These are phyloP conservation scores for Ameiurus melas DNA, from an alignment of 2,113 vertebrate species.

Conservation along the genomic window DNA sequence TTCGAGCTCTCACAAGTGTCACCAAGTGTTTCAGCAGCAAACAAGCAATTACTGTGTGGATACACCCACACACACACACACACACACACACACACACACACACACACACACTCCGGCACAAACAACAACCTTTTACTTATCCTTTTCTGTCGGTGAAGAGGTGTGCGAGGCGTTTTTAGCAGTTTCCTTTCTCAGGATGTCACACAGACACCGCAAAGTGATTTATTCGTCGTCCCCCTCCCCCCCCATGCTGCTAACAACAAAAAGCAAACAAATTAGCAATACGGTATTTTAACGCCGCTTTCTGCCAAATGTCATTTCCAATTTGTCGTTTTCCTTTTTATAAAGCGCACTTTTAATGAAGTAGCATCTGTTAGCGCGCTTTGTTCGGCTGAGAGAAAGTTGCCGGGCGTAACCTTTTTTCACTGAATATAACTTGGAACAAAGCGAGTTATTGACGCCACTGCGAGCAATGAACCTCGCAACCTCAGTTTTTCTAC, in stretches of 20 bases:
- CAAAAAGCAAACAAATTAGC: background rate
- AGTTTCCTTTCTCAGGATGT: slow-evolving; percentile 26
- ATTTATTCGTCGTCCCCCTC: slow-evolving; percentile 32
- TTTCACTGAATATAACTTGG: background rate
- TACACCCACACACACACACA: slow-evolving; percentile 66
- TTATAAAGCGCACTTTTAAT: slow-evolving; percentile 6
- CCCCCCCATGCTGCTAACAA: background rate
- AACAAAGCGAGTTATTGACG: background rate
- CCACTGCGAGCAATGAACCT: background rate
- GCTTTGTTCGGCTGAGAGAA: background rate
- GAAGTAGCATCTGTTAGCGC: background rate
- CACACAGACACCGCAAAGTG: background rate
- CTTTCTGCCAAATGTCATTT: background rate
- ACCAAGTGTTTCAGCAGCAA: slow-evolving; percentile 35
- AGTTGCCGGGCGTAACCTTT: background rate
- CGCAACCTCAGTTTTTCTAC: too few relatives aligned
- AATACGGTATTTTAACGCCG: background rate
- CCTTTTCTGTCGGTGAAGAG: slow-evolving; percentile 13
- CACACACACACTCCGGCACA: slow-evolving; percentile 50
- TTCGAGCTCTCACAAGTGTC: slow-evolving; percentile 36
- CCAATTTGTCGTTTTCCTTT: background rate
- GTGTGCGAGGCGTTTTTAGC: slow-evolving; percentile 29
- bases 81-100: slow-evolving; percentile 70
- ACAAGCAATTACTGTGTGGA: slow-evolving; percentile 42
- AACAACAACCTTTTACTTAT: slow-evolving; percentile 14